Conservation (phyloP, 2,797 vertebrate genomes). For the Myotis vivesi region DNA sequence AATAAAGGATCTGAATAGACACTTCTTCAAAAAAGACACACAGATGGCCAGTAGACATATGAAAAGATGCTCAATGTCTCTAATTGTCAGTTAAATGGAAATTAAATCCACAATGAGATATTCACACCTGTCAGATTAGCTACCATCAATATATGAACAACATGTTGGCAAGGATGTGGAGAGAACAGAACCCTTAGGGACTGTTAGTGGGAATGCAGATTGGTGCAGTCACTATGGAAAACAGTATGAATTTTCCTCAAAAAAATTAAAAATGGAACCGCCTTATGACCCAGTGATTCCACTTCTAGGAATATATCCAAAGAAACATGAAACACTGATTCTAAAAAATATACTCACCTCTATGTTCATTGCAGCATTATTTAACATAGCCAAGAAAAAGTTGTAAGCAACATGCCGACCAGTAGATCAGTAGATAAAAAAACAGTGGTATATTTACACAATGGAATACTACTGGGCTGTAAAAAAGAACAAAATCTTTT, state of each 20-base stretch:
- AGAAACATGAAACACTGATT: background rate
- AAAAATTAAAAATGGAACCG: background rate
- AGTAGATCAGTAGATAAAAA: background rate
- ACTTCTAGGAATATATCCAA: background rate
- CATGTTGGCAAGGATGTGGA: background rate
- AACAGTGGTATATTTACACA: background rate
- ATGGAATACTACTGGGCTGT: background rate
- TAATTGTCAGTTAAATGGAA: background rate
- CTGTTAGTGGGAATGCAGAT: background rate
- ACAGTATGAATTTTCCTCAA: background rate
- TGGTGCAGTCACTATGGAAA: background rate
- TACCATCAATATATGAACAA: background rate
- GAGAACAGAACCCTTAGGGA: background rate
- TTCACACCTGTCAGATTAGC: background rate
- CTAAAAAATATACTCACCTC: background rate
- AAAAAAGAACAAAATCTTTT: background rate
- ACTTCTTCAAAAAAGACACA: background rate
- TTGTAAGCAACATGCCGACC: background rate
- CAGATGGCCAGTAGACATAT: background rate
- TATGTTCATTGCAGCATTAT: background rate
- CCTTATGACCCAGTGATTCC: background rate
- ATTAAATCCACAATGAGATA: background rate
- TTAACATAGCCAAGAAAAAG: background rate
- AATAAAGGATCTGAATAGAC: background rate
- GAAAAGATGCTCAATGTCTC: background rate